Base-by-base conservation (phyloP, 2,113 vertebrate species). In the Myodes glareolus region DNA sequence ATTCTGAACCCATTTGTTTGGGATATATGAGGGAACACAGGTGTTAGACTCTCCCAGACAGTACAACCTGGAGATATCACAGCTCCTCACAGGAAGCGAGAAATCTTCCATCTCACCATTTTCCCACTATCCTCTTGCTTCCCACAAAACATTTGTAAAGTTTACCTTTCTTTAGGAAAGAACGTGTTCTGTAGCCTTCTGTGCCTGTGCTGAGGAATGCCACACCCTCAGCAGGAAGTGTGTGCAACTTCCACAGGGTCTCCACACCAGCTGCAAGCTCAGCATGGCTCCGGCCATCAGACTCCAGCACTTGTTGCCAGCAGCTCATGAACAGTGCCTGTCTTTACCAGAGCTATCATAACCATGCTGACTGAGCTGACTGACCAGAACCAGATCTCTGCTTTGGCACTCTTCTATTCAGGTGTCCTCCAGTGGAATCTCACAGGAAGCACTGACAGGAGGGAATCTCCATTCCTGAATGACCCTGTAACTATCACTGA, bases 331-430 rank as follows among this genome's bases (percentile, higher is more conserved):
- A 65, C 27, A 65, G 1, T 29, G 63, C 63, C 94, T 84, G 85
- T 27, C 73, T 80, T 75, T 94, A 94, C 75, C 97, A 94, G 95
- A 88, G 65, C 88, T 39, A 88, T 65, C 36, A 89, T 52, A 36
- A 10, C 88, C 29, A 75, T 82, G 63, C 7, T 96, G 45, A 81
- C 70, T 55, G 92, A 19, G 16, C 2, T 88, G 19, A 8, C 86
- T 67, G 72, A 81, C 31, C 89, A 95, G 16, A 90, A 45, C 33
- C 96, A 96, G 47, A 23, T 75, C 9, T 95, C 89, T n/a, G 68
- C 12, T 1, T 88, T 77, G 77, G 13, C 78, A 55, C 17, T 92
- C 50, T 77, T 89, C 63, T 92, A 92, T 47, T 39, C 95, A 8
- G 23, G 65, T 17, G 1, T 84, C 42, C 80, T 73, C 72, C 19